Evolutionary conservation across 1,140 invertebrate species (phyloP).

Genomic region (Lepidurus apus): DNA sequence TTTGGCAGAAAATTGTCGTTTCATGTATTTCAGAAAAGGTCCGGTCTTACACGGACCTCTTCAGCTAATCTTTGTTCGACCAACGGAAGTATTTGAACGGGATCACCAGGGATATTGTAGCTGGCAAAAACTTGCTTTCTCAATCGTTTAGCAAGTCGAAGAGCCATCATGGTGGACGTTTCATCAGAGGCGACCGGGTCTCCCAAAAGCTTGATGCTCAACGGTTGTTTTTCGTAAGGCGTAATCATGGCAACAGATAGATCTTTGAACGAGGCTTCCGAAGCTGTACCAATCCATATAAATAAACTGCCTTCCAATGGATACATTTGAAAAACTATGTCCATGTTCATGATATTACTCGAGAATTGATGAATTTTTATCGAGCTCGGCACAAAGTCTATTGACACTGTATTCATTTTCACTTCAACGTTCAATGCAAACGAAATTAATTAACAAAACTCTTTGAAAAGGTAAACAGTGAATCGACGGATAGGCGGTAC

Average conservation of each 20-base stretch:
- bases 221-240: conserved; percentile 25
- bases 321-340: conserved; percentile 30
- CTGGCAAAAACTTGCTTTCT: conserved; percentile 35
- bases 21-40: conserved; percentile 24
- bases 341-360: neutral
- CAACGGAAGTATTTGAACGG: conserved; percentile 27
- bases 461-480: neutral
- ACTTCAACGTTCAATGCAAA: neutral
- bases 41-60: conserved; percentile 30
- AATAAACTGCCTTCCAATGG: conserved; percentile 33
- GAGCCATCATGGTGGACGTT: conserved; percentile 29
- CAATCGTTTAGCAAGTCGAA: conserved; percentile 33
- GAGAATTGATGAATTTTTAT: neutral
- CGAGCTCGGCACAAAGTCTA: neutral
- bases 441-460: neutral
- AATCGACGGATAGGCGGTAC: too few species aligned
- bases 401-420: neutral
- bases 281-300: conserved; percentile 34
- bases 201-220: conserved; percentile 29
- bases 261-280: conserved; percentile 31
- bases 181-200: neutral
- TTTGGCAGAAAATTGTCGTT: neutral
- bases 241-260: conserved; percentile 33
- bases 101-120: conserved; percentile 33
- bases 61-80: conserved; percentile 34